Evolutionary conservation across 2,113 vertebrate species (phyloP).

Genomic region (Dicaeum eximium): DNA sequence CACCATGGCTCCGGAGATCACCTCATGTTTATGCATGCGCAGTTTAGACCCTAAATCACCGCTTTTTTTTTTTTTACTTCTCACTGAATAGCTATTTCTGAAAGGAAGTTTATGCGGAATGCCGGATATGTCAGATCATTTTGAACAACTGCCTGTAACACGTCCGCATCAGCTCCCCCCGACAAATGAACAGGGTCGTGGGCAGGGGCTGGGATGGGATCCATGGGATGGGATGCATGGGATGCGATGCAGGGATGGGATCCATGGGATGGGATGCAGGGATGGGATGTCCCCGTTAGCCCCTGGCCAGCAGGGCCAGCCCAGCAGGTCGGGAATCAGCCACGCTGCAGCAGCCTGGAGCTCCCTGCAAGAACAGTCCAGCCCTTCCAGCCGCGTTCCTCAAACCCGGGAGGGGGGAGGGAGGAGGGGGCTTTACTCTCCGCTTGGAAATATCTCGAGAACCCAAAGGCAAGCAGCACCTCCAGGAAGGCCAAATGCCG

Average conservation of each 20-base stretch:
- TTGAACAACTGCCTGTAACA: neutral
- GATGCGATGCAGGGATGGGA: neutral
- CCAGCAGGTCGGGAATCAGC: neutral
- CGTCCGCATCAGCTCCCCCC: neutral
- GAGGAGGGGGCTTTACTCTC: neutral
- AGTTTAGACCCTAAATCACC: neutral
- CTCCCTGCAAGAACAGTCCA: fast-evolving
- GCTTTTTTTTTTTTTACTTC: neutral
- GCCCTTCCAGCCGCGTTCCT: neutral
- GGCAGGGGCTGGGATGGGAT: neutral
- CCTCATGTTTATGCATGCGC: neutral
- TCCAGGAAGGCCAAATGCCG: fast-evolving
- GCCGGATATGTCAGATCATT: neutral
- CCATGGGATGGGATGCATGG: neutral
- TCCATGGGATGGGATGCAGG: neutral
- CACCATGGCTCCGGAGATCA: neutral
- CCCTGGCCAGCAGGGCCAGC: neutral
- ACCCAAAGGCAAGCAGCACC: neutral
- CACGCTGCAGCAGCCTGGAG: neutral
- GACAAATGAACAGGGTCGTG: neutral
- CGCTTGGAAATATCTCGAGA: neutral
- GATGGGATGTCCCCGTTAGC: neutral
- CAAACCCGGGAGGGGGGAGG: fast-evolving
- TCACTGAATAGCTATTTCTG: neutral
- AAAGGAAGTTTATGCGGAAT: neutral